These are phyloP conservation scores for Monopterus albus DNA, from an alignment of 2,113 vertebrate genomes.

Conservation along the genomic window DNA sequence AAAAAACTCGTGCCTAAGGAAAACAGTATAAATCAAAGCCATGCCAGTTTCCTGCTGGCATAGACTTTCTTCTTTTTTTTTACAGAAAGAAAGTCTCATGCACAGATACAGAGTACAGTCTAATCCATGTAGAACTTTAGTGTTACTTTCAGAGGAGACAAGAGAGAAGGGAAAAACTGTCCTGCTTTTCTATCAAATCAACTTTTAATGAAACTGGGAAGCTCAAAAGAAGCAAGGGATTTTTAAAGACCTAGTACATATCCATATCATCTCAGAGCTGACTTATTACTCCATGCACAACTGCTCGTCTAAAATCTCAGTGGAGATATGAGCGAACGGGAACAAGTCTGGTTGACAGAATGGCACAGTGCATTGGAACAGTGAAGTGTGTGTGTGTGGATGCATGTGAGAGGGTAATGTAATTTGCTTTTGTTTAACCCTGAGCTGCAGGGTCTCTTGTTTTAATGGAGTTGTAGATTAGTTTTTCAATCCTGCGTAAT, in stretches of 20 bases:
- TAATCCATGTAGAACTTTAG: background rate
- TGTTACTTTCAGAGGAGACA: background rate
- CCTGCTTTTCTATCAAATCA: constrained; percentile 38
- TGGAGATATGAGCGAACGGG: constrained; percentile 49
- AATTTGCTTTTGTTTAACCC: constrained; percentile 83
- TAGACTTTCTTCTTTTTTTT: too few relatives aligned
- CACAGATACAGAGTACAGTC: background rate
- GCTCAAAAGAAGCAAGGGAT: constrained; percentile 43
- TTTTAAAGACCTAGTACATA: constrained; percentile 41
- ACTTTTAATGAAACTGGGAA: constrained; percentile 59
- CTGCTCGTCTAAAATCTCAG: constrained; percentile 55
- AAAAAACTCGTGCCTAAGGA: too few relatives aligned
- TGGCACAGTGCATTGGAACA: constrained; percentile 39
- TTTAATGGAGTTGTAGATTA: constrained; percentile 83
- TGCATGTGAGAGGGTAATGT: constrained; percentile 64
- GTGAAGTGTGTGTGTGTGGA: constrained; percentile 37
- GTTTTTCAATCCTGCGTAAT: constrained; percentile 80
- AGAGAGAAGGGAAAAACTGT: background rate
- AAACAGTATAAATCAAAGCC: too few relatives aligned
- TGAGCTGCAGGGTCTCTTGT: constrained; percentile 76
- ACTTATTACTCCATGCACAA: constrained; percentile 39
- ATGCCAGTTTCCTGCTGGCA: too few relatives aligned
- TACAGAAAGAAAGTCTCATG: too few relatives aligned
- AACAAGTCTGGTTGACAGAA: constrained; percentile 49
- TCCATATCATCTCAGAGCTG: constrained; percentile 33